Percentiles rank a stretch among this genome's conserved stretches.
Evolutionary conservation across 2,113 vertebrate genomes (phyloP).

Genomic region (Morone saxatilis): DNA sequence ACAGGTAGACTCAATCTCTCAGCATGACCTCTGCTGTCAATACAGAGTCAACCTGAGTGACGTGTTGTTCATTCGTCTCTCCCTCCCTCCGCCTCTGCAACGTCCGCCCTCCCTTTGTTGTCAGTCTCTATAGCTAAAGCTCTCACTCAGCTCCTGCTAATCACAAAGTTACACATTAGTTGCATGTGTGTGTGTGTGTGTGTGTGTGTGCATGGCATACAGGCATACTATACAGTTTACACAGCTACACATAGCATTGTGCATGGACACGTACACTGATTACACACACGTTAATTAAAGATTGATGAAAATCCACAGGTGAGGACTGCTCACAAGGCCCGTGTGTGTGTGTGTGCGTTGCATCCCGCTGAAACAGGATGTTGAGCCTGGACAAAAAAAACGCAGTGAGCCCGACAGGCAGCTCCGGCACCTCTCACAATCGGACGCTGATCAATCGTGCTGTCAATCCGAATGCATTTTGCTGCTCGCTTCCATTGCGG

Average conservation of each 20-base stretch:
- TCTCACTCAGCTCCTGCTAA: constrained; percentile 74
- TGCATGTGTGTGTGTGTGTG: not conserved
- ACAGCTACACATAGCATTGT: not conserved
- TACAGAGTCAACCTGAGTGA: constrained; percentile 51
- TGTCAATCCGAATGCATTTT: constrained; percentile 38
- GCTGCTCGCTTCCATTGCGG: not conserved
- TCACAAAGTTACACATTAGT: constrained; percentile 56
- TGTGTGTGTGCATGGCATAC: not conserved
- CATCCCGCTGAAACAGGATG: not conserved
- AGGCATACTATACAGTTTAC: not conserved
- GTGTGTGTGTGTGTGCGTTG: constrained; percentile 6
- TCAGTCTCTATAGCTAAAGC: constrained; percentile 38
- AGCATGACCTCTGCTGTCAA: constrained; percentile 69
- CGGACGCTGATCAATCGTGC: constrained; percentile 20
- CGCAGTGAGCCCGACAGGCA: not conserved
- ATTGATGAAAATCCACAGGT: constrained; percentile 64
- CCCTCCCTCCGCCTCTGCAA: constrained; percentile 34
- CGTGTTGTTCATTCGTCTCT: constrained; percentile 43
- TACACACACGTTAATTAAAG: constrained; percentile 54
- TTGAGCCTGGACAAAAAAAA: not conserved
- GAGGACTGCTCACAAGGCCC: not conserved
- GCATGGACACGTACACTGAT: not conserved
- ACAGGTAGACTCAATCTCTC: constrained; percentile 58
- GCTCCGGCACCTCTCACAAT: constrained; percentile 4
- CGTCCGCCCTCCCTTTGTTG: constrained; percentile 60